These are phyloP conservation scores for Luperina testacea DNA, from an alignment of 2,888 invertebrate species.

Conservation along the genomic window DNA sequence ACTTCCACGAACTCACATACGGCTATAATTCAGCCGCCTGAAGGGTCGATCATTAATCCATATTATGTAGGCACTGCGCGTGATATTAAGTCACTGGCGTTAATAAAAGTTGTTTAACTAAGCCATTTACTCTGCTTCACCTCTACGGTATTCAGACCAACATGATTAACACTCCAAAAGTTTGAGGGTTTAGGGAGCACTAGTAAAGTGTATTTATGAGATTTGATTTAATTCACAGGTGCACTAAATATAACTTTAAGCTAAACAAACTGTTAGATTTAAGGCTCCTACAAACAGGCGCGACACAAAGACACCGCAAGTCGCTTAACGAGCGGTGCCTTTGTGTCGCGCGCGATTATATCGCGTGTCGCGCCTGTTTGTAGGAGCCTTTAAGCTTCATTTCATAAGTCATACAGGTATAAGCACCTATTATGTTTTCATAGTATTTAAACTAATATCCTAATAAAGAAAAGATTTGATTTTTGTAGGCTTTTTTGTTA, in stretches of 20 bases:
- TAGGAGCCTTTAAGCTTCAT: too few species aligned
- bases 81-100: constrained; percentile 51
- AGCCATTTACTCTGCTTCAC: constrained; percentile 50
- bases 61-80: constrained; percentile 49
- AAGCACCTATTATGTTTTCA: neutral
- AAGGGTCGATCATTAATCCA: constrained; percentile 51
- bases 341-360: too few species aligned
- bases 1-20: constrained; percentile 31
- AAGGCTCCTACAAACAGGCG: too few species aligned
- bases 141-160: neutral
- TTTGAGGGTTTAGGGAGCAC: neutral
- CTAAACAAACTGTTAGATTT: neutral
- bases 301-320: too few species aligned
- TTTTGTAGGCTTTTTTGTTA: neutral
- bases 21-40: constrained; percentile 21
- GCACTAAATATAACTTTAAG: neutral
- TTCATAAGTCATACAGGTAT: neutral
- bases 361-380: too few species aligned
- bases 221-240: neutral
- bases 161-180: neutral
- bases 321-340: too few species aligned
- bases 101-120: constrained; percentile 62
- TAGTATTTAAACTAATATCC: neutral
- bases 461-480: neutral
- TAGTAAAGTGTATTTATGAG: neutral